Conservation (phyloP, 2,797 vertebrate species). For the Epinephelus coioides region DNA sequence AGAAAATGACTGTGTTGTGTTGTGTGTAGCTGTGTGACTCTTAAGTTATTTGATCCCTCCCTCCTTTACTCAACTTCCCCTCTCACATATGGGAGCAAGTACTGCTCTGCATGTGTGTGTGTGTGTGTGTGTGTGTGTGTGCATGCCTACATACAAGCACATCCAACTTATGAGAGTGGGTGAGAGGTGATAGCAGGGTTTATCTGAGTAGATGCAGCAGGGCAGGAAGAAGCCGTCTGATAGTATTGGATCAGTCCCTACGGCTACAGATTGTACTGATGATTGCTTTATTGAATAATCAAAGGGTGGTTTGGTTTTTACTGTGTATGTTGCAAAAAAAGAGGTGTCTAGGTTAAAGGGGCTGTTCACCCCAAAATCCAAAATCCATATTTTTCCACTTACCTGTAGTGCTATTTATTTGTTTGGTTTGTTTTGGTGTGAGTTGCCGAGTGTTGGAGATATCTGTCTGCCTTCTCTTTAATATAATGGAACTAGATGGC, state of each 20-base stretch:
- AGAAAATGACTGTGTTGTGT: slow-evolving; percentile 76
- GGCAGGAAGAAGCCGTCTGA: slow-evolving; percentile 51
- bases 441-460: no score
- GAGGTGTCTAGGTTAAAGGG: no score
- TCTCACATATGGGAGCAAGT: slow-evolving; percentile 81
- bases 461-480: no score
- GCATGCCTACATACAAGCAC: slow-evolving; percentile 42
- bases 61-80: slow-evolving; percentile 71
- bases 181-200: slow-evolving; percentile 65
- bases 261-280: slow-evolving; percentile 34
- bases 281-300: slow-evolving; percentile 52
- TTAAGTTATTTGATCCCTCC: slow-evolving; percentile 79
- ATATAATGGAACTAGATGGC: no score
- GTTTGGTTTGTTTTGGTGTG: no score
- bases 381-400: no score
- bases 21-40: slow-evolving; percentile 60
- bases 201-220: slow-evolving; percentile 63
- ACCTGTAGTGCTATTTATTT: no score
- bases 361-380: no score
- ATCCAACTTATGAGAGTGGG: slow-evolving; percentile 59
- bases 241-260: slow-evolving; percentile 18
- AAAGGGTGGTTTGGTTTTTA: slow-evolving; percentile 14
- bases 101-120: slow-evolving; percentile 62
- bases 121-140: slow-evolving; percentile 38
- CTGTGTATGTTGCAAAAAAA: not conserved